These are phyloP conservation scores for Sebastolobus alascanus DNA, from an alignment of 2,797 vertebrate species.

Conservation along the genomic window DNA sequence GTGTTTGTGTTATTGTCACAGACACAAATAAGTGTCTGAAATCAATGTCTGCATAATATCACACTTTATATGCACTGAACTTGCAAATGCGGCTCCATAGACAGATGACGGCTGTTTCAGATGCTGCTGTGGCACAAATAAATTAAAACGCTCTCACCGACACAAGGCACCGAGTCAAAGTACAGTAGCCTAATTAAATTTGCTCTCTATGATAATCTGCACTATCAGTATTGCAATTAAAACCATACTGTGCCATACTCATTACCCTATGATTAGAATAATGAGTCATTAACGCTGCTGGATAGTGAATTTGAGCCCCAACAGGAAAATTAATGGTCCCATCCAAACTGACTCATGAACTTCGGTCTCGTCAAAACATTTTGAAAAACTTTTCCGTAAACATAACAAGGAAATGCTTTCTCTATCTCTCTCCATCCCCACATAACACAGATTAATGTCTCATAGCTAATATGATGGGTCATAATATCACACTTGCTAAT, in stretches of 20 bases:
- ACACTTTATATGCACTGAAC: neutral
- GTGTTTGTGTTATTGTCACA: neutral
- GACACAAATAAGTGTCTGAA: neutral
- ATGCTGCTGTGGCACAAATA: conserved; percentile 38
- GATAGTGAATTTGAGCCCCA: conserved; percentile 48
- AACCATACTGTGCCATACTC: conserved; percentile 52
- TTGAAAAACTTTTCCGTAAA: conserved; percentile 24
- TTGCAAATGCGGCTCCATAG: neutral
- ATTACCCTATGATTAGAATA: conserved; percentile 68
- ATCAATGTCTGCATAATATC: neutral
- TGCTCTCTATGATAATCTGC: conserved; percentile 52
- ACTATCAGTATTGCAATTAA: conserved; percentile 53
- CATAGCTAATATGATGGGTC: conserved; percentile 2
- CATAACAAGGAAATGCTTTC: conserved; percentile 18
- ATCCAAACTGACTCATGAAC: conserved; percentile 47
- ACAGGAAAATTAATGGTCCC: conserved; percentile 56
- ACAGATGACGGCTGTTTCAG: neutral
- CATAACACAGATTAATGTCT: conserved; percentile 17
- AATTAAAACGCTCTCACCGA: conserved; percentile 27
- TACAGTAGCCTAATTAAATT: conserved; percentile 63
- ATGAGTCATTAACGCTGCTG: conserved; percentile 61
- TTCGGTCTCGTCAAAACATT: conserved; percentile 34
- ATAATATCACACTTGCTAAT: neutral
- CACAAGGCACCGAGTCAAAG: conserved; percentile 38
- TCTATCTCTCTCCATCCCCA: neutral